These are phyloP conservation scores for Halisarca cf. caerulea DNA, from an alignment of 37 sponge, comb jelly and placozoan species.

Conservation along the genomic window DNA sequence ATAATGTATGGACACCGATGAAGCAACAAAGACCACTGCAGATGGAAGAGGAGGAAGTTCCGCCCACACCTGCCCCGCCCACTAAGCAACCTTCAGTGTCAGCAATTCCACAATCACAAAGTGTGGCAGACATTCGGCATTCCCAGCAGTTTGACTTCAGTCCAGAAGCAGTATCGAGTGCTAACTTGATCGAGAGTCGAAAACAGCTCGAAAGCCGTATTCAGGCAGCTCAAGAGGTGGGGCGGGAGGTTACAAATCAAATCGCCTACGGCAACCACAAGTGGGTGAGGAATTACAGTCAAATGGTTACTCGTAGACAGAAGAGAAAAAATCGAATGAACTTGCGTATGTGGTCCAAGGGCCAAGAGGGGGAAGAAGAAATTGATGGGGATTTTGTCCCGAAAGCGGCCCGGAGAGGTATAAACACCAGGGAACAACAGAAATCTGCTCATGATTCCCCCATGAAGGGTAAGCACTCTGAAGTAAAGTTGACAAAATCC, in stretches of 20 bases:
- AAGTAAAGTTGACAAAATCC: no score
- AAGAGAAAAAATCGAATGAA: no score
- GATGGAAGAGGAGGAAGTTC: background rate
- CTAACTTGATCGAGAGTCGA: background rate
- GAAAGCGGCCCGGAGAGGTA: no score
- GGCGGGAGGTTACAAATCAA: background rate
- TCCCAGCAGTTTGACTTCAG: background rate
- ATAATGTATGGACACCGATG: conserved; percentile 6
- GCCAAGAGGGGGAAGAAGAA: no score
- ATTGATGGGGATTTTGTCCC: no score
- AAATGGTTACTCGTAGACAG: background rate
- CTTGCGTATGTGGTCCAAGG: conserved; percentile 46
- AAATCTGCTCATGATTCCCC: no score
- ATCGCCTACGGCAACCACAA: background rate
- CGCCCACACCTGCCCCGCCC: background rate
- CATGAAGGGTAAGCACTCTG: no score
- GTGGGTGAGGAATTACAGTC: background rate
- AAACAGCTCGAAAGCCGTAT: background rate
- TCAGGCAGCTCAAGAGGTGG: conserved; percentile 10
- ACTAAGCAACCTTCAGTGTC: background rate
- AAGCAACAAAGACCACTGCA: background rate
- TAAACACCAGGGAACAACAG: no score
- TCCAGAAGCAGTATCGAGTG: background rate
- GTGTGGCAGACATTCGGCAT: background rate
- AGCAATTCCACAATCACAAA: background rate